phyloP scores from a whole-genome alignment of 37 sponge, comb jelly and placozoan species.

The Mnemiopsis leidyi region DNA sequence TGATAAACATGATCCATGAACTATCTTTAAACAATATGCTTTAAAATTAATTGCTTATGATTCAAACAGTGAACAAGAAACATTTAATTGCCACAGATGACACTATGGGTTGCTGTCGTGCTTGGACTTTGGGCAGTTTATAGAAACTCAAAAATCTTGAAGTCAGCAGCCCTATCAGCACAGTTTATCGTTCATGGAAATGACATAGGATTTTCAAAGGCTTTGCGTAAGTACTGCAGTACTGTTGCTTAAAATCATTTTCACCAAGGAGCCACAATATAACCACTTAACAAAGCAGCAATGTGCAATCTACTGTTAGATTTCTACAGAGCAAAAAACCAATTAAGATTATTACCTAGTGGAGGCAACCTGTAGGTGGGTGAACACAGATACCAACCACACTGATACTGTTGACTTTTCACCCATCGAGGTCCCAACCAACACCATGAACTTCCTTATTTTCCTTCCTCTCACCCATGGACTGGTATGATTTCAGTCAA shows the following conservation, averaged over 20 bases:
- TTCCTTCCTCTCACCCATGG: constrained; percentile 15
- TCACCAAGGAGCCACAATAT: too few species aligned
- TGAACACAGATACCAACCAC: not conserved
- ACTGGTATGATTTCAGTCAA: too few species aligned
- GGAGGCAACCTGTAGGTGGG: not conserved
- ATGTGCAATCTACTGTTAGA: too few species aligned
- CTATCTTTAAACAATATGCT: too few species aligned
- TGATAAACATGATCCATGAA: too few species aligned
- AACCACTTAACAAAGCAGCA: too few species aligned
- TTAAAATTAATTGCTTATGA: too few species aligned
- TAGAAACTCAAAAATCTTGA: not conserved
- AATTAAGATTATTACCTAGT: not conserved
- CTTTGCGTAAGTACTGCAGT: constrained; percentile 3
- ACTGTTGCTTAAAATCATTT: too few species aligned
- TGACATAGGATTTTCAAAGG: not conserved
- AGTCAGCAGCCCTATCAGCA: not conserved
- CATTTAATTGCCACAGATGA: not conserved
- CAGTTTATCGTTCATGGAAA: constrained; percentile 5
- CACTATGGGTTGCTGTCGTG: not conserved
- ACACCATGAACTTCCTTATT: not conserved
- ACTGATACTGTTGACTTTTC: not conserved
- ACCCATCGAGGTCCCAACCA: not conserved
- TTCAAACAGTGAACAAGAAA: not conserved
- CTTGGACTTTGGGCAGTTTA: not conserved
- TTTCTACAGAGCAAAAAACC: too few species aligned